Base-by-base conservation (phyloP, 2,797 vertebrate species). In the Cuniculus paca region DNA sequence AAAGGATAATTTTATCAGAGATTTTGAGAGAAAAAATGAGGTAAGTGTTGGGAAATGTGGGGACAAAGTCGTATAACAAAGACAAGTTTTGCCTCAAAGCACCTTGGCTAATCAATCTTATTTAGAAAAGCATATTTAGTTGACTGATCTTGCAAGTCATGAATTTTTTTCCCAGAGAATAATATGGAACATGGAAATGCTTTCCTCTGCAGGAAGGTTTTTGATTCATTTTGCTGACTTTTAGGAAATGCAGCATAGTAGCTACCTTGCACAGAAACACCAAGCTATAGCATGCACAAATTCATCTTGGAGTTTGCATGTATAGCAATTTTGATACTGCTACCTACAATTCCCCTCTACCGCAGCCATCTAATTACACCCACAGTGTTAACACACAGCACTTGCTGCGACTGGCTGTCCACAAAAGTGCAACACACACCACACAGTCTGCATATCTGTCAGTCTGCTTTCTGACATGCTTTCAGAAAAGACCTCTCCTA, bases 221-320 rank as follows among this genome's bases (percentile, higher is more conserved):
- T 75, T 26, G 7, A 94, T 90, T 85, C 56, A 70, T 94, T 96
- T 93, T 94, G 91, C 93, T 94, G 94, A 96, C 87, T 60, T 85
- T 74, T n/a, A 63, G 84, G 72, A 95, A 95, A 96, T 24, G n/a
- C 63, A 52, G 54, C 56, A 87, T 63, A 88, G 87, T 65, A 22
- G 45, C 42, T 88, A 82, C 91, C n/a, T 96, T 68, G 36, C 54
- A 56, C 1, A 78, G 93, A 94, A 84, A 52, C 26, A 48, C 54
- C 6, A 60, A 77, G 54, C 56, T 45, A 34, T 4, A 85, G 24
- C 50, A 19, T 3, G 22, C 19, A 61, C 10, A 56, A 36, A 63
- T 96, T 96, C 88, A 92, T 83, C 31, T 12, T 22, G 34, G n/a
- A 34, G 58, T 79, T 36, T 92, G 68, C 94, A 0, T n/a, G 52